Conservation (phyloP, 2,113 vertebrate species). For the Solenodon paradoxus region DNA sequence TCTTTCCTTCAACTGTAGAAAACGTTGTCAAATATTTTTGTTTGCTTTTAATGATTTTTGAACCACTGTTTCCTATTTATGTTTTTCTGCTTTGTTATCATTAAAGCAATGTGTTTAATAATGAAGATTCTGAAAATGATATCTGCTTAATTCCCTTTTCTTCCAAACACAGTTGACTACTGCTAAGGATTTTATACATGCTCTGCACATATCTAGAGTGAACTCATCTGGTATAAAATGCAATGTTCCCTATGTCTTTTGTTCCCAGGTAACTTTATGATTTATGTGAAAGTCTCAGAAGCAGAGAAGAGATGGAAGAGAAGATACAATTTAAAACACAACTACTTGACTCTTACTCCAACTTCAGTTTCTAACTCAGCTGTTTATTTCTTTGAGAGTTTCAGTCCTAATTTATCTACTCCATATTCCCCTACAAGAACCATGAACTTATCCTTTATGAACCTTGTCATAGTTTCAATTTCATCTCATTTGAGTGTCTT, state of each 20-base stretch:
- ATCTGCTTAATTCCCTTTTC: neutral
- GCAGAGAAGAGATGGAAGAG: neutral
- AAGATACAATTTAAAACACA: slow-evolving; percentile 8
- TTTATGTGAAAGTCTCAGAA: slow-evolving; percentile 39
- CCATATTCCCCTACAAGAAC: neutral
- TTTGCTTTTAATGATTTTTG: neutral
- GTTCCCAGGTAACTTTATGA: slow-evolving; percentile 37
- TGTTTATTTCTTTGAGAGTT: neutral
- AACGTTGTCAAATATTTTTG: neutral
- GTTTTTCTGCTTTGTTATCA: neutral
- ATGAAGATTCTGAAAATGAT: neutral
- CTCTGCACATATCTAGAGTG: neutral
- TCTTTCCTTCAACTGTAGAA: neutral
- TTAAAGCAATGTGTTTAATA: neutral
- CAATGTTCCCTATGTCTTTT: slow-evolving; percentile 17
- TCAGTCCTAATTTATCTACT: neutral
- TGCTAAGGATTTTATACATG: neutral
- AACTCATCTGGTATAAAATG: slow-evolving; percentile 21
- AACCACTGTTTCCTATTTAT: neutral
- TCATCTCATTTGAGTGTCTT: neutral
- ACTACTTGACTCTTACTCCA: neutral
- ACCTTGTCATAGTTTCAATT: neutral
- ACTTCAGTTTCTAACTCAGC: neutral
- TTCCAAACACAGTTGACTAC: slow-evolving; percentile 15
- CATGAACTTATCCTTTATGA: neutral